A percentile compares a stretch with the other conserved stretches of the same genome.
Conservation (phyloP, 2,113 vertebrate species). For the Empidonax traillii region DNA sequence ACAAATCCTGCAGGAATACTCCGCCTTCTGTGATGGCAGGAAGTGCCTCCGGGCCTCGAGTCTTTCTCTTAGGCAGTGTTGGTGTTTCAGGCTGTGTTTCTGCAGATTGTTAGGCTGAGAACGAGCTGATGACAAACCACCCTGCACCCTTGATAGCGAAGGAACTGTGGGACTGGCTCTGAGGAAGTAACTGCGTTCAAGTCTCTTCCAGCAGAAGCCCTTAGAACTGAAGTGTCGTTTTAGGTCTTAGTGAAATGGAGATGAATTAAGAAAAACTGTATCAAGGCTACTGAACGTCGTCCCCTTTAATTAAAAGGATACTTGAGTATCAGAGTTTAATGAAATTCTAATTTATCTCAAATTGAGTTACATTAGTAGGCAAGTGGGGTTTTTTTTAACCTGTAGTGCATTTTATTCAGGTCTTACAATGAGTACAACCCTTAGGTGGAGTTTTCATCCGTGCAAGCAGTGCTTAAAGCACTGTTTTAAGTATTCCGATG, state of each 20-base stretch:
- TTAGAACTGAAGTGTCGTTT: rapidly evolving
- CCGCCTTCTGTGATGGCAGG: neutral
- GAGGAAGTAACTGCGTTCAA: rapidly evolving
- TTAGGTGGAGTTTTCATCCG: neutral
- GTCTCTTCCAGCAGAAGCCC: neutral
- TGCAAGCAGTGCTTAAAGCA: neutral
- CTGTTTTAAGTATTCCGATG: neutral
- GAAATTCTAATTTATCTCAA: neutral
- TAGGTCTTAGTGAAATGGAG: neutral
- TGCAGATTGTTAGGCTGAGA: neutral
- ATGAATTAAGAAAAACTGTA: neutral
- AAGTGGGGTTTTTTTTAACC: neutral
- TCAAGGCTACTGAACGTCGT: neutral
- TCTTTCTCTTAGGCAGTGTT: too few relatives aligned
- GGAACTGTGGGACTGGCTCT: neutral
- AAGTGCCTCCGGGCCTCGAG: rapidly evolving
- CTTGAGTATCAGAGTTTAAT: neutral
- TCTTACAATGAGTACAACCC: rapidly evolving
- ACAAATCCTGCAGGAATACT: neutral
- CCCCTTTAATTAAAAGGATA: neutral
- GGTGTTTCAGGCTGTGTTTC: neutral
- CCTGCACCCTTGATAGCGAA: rapidly evolving
- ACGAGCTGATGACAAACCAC: too few relatives aligned
- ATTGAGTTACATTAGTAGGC: rapidly evolving
- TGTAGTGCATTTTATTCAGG: neutral